phyloP scores from a whole-genome alignment of 1,140 invertebrate genomes.

The Sarcophaga peregrina region DNA sequence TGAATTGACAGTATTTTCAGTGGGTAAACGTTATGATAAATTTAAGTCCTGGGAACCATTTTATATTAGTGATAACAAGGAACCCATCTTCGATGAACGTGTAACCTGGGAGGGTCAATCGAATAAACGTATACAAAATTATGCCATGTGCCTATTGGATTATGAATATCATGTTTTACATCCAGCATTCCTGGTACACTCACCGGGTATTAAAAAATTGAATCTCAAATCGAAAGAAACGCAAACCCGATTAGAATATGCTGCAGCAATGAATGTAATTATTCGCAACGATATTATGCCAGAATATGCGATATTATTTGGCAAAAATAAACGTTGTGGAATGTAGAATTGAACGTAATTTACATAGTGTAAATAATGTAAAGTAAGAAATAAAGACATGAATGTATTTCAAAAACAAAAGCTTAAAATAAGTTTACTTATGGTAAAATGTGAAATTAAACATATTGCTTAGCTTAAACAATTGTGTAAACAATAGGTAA shows the following conservation, averaged over 20 bases:
- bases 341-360: slow-evolving; percentile 3
- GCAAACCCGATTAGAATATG: slow-evolving; percentile 47
- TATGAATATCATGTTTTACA: slow-evolving; percentile 65
- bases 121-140: slow-evolving; percentile 86
- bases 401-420: neutral
- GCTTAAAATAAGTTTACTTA: too few relatives aligned
- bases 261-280: slow-evolving; percentile 54
- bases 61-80: slow-evolving; percentile 85
- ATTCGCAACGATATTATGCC: slow-evolving; percentile 59
- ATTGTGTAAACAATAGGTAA: neutral
- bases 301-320: slow-evolving; percentile 58
- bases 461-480: neutral
- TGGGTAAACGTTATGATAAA: slow-evolving; percentile 78
- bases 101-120: slow-evolving; percentile 90
- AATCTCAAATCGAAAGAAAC: neutral
- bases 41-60: slow-evolving; percentile 89
- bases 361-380: neutral
- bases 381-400: neutral
- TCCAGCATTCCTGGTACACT: slow-evolving; percentile 64
- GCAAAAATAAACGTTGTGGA: slow-evolving; percentile 49
- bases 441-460: too few relatives aligned
- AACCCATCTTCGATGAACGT: slow-evolving; percentile 88
- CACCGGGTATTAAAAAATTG: slow-evolving; percentile 61
- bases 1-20: slow-evolving; percentile 79
- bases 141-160: slow-evolving; percentile 64